Base-by-base conservation (phyloP, 2,797 vertebrate genomes). In the Muscicapa comitata region DNA sequence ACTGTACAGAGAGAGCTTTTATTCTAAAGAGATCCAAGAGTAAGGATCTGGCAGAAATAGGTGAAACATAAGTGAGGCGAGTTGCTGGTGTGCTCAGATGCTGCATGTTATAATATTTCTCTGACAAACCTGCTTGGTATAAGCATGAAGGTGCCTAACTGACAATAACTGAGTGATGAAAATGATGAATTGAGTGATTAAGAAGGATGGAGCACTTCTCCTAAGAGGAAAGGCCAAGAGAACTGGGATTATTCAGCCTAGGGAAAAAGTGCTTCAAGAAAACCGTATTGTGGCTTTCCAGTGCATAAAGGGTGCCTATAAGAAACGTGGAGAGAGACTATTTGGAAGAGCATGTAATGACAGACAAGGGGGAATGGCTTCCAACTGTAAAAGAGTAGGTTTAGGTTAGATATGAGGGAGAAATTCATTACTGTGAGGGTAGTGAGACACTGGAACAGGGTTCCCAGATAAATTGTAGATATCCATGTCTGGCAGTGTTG, bases 51-150 rank as follows among this genome's bases (percentile, higher is more conserved):
- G 31, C 63, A 88, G 62, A 86, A 88, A 33, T 29, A 43, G 33
- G 17, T 48, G 25, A 59, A 35, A 54, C 62, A 47, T 2, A 11
- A 42, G 13, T 29, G 50, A 80, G 29, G 7, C 0, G 2, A 80
- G 55, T 51, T 93, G 63, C 11, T 29, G 25, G 14, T 63, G 31
- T 59, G 40, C 26, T 79, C 29, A 55, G 47, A 18, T 33, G 54
- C 66, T 90, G 47, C 35, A 20, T 68, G 43, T 88, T 75, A 19
- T 3, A 40, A 1, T 2, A 2, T 63, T 62, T 86, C 33, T 50
- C 31, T 68, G 71, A 29, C 1, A 1, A 3, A n/a, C 20, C 7
- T 51, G 33, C 25, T 65, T 5, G 9, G 10, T 33, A 1, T 31
- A 40, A 79, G 35, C 16, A 26, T 55, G 47, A 68, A 58, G 21